Evolutionary conservation across 2,113 vertebrate species (phyloP).

Genomic region (Euleptes europaea): DNA sequence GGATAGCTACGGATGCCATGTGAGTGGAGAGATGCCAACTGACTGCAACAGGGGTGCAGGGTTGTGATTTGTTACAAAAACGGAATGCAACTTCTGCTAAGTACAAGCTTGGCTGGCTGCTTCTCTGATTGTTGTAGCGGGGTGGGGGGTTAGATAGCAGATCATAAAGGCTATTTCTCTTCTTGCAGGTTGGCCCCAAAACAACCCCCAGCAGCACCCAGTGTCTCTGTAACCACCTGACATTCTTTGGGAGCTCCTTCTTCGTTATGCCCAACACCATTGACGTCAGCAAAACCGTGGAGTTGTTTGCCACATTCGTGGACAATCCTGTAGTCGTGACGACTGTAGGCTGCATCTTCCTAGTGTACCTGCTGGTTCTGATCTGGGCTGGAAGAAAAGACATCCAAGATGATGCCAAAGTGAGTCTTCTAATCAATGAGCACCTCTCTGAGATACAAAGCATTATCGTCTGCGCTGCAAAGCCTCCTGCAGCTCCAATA

Average conservation of each 20-base stretch:
- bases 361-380: constrained; percentile 81
- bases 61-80: neutral
- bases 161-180: constrained; percentile 1
- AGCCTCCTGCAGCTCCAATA: neutral
- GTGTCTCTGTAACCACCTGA: constrained; percentile 92
- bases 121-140: neutral
- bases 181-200: constrained; percentile 85
- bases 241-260: constrained; percentile 93
- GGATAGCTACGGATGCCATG: constrained; percentile 87
- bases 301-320: constrained; percentile 89
- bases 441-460: neutral
- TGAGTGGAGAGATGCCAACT: constrained; percentile 66
- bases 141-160: neutral
- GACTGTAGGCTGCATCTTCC: constrained; percentile 86
- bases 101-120: neutral
- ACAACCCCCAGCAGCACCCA: constrained; percentile 81
- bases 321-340: constrained; percentile 92
- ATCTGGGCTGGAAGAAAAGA: constrained; percentile 93
- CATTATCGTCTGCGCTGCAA: neutral
- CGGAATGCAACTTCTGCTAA: neutral
- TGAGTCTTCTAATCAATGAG: constrained; percentile 53
- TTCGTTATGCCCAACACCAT: constrained; percentile 89
- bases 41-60: neutral
- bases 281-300: constrained; percentile 81
- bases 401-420: constrained; percentile 87